Evolutionary conservation across 2,888 invertebrate species (phyloP).

Genomic region (Carcina quercana): DNA sequence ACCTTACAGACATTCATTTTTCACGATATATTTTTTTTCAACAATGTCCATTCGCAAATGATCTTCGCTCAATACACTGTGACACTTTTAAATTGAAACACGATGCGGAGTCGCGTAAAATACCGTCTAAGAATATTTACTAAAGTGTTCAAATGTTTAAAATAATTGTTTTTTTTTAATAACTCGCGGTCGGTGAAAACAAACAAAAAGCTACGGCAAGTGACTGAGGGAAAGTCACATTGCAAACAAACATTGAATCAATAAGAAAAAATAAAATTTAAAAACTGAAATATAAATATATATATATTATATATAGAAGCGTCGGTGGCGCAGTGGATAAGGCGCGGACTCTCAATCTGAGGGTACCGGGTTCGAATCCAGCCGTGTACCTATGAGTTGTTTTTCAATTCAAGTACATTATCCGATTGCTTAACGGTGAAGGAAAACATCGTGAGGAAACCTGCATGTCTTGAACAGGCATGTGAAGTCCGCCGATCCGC

Average conservation of each 20-base stretch:
- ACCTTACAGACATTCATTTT: slow-evolving; percentile 70
- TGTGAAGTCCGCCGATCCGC: too few relatives aligned
- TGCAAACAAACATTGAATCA: slow-evolving; percentile 64
- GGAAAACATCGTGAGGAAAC: too few relatives aligned
- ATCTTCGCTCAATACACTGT: slow-evolving; percentile 42
- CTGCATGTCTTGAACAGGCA: too few relatives aligned
- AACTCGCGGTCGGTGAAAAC: slow-evolving; percentile 6
- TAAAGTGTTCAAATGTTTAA: too few relatives aligned
- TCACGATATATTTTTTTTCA: slow-evolving; percentile 24
- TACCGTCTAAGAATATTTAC: too few relatives aligned
- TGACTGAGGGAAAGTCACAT: slow-evolving; percentile 62
- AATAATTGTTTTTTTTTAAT: not conserved
- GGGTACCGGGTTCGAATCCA: too few relatives aligned
- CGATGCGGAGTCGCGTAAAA: too few relatives aligned
- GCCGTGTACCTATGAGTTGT: not conserved
- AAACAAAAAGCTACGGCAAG: slow-evolving; percentile 44
- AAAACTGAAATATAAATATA: slow-evolving; percentile 16
- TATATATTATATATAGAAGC: slow-evolving; percentile 7
- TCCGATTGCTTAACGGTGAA: too few relatives aligned
- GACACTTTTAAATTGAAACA: slow-evolving; percentile 19
- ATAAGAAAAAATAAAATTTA: slow-evolving; percentile 23
- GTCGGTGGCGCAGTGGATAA: too few relatives aligned
- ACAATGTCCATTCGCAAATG: slow-evolving; percentile 69
- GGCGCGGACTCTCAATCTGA: too few relatives aligned
- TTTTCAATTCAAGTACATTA: too few relatives aligned